Percentiles rank a stretch among this genome's conserved stretches.
Conservation (phyloP, 2,113 vertebrate species). For the Sarotherodon lohbergeri region DNA sequence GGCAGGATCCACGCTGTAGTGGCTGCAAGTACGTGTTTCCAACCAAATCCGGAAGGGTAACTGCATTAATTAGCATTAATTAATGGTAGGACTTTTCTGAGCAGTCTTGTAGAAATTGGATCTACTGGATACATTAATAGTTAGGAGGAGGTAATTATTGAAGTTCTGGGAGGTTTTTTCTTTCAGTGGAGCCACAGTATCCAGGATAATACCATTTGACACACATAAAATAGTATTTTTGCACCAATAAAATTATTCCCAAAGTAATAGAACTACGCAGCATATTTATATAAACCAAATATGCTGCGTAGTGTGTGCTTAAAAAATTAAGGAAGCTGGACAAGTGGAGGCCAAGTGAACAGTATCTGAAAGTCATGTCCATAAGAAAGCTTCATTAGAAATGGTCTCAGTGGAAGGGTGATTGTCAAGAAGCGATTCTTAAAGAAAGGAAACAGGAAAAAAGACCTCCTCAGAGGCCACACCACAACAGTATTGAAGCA, state of each 20-base stretch:
- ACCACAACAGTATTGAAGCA: neutral
- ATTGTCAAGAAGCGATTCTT: neutral
- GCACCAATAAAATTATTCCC: neutral
- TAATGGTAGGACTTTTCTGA: neutral
- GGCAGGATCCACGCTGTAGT: no score
- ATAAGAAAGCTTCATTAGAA: neutral
- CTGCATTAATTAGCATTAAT: neutral
- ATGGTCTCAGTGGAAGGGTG: neutral
- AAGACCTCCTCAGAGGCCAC: neutral
- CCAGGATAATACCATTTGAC: neutral
- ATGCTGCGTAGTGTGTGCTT: neutral
- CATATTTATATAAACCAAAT: no score
- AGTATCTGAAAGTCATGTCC: neutral
- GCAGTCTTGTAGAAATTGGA: neutral
- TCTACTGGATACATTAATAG: neutral
- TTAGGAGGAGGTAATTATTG: neutral
- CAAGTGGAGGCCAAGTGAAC: neutral
- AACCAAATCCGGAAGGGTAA: no score
- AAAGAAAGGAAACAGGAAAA: neutral
- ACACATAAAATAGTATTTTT: neutral
- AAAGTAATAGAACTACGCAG: neutral
- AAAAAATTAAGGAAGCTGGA: neutral
- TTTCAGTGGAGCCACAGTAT: neutral
- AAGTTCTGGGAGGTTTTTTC: neutral
- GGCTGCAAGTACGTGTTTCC: no score